Conservation (phyloP, 2,113 vertebrate species). For the Nanorana parkeri region DNA sequence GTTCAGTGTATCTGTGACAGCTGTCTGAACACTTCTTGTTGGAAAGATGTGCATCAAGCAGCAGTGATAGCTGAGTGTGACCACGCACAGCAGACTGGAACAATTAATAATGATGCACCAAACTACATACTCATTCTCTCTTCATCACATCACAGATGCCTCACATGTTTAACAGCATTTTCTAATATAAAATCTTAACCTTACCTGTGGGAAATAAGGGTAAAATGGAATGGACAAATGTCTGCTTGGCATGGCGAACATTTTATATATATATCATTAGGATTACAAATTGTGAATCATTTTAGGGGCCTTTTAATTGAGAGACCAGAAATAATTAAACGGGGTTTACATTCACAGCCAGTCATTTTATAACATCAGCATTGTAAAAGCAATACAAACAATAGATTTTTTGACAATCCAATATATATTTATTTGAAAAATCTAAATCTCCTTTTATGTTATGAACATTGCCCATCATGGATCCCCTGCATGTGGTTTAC, state of each 20-base stretch:
- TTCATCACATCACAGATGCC: constrained; percentile 8
- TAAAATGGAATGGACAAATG: neutral
- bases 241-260: too few species aligned
- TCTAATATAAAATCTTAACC: neutral
- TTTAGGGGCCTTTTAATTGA: neutral
- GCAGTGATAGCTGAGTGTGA: constrained; percentile 34
- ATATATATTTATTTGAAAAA: too few species aligned
- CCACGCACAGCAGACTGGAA: constrained; percentile 29
- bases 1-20: constrained; percentile 45
- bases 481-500: too few species aligned
- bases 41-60: constrained; percentile 34
- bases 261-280: neutral
- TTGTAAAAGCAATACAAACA: too few species aligned
- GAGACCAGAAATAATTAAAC: too few species aligned
- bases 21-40: constrained; percentile 45
- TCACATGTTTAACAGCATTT: neutral
- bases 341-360: too few species aligned
- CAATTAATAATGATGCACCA: constrained; percentile 28
- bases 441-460: too few species aligned
- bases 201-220: neutral
- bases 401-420: too few species aligned
- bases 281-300: too few species aligned
- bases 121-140: neutral
- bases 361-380: too few species aligned
- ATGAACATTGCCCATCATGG: too few species aligned